Evolutionary conservation across 2,888 invertebrate species (phyloP), one percentile per base, ranked within the genome.

Genomic region (Temnothorax rugatulus): DNA sequence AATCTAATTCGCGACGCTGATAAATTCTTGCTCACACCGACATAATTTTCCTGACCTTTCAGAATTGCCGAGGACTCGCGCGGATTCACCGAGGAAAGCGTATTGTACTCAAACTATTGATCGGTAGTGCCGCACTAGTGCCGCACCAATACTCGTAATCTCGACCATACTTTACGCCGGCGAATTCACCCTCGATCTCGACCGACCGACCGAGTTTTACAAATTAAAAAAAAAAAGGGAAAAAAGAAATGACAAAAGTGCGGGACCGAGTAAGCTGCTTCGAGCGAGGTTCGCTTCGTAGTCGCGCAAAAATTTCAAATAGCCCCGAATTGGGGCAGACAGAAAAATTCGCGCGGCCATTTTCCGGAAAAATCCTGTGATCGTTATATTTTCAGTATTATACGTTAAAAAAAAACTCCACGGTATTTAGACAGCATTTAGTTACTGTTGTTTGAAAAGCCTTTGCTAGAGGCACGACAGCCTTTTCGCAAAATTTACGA

Each of bases 81-180:
- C 73, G 57, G 73, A 79, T 73, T 71, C 34, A 73, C 47, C 79
- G 79, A 59, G 59, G 29, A 74, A 59, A 81, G 47, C 79, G 74
- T 59, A 81, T 81, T 81, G 79, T 81, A 47, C 57, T 74, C 47
- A 71, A 57, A 54, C 74, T 81, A 81, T 81, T 73, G 79, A 81
- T 81, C 79, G 79, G 79, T 73, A 81, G 74, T 47, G 47, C 59
- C 34, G 79, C 79, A 47, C 57, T 74, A 38, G 74, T 81, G 74
- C 79, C 21, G 79, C 79, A 38, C 79, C 74, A 74, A 81, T 81
- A 59, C 74, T 74, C 34, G 74, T 73, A 81, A 81, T 73, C 79
- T 81, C 79, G 47, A 81, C 74, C 25, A 74, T 81, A 59, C 79
- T 73, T 76, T 76, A 64, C 64, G 38, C 52, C 38, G 25, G 59